phyloP scores from a whole-genome alignment of 2,888 invertebrate genomes.

The Timandra comae region DNA sequence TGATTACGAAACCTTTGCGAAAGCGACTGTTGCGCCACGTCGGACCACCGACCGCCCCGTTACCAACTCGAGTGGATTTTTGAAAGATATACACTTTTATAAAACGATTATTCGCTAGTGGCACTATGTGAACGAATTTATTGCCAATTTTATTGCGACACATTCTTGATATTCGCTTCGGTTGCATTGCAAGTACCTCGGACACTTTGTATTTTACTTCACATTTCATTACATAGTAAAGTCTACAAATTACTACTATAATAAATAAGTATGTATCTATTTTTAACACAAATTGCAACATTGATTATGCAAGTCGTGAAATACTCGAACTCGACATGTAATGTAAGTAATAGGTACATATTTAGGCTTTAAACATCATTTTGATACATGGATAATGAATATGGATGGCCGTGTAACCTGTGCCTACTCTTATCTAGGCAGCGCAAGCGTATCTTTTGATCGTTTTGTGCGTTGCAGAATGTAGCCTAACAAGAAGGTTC shows the following conservation, averaged over 20 bases:
- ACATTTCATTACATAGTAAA: too few relatives aligned
- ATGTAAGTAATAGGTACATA: neutral
- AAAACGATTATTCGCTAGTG: conserved; percentile 8
- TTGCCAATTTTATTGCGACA: conserved; percentile 2
- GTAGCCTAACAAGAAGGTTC: too few relatives aligned
- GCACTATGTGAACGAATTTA: conserved; percentile 3
- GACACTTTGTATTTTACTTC: too few relatives aligned
- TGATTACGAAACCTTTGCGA: conserved; percentile 63
- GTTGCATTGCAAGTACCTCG: too few relatives aligned
- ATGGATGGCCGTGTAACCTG: conserved; percentile 6
- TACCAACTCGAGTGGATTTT: conserved; percentile 21
- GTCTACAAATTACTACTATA: too few relatives aligned
- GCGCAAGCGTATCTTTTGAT: conserved; percentile 14
- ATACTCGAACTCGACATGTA: too few relatives aligned
- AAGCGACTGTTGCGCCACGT: conserved; percentile 57
- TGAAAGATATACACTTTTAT: conserved; percentile 22
- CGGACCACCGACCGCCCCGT: conserved; percentile 13
- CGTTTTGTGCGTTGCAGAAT: conserved; percentile 33
- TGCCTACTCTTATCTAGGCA: too few relatives aligned
- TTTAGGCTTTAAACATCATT: neutral
- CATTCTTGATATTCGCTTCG: too few relatives aligned
- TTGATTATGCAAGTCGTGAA: too few relatives aligned
- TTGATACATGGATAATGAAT: too few relatives aligned
- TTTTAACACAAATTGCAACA: too few relatives aligned
- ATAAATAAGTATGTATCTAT: too few relatives aligned